A percentile compares a stretch with the other conserved stretches of the same genome.
phyloP scores from a whole-genome alignment of 1,140 invertebrate genomes.

The Pseudomyrmex gracilis region DNA sequence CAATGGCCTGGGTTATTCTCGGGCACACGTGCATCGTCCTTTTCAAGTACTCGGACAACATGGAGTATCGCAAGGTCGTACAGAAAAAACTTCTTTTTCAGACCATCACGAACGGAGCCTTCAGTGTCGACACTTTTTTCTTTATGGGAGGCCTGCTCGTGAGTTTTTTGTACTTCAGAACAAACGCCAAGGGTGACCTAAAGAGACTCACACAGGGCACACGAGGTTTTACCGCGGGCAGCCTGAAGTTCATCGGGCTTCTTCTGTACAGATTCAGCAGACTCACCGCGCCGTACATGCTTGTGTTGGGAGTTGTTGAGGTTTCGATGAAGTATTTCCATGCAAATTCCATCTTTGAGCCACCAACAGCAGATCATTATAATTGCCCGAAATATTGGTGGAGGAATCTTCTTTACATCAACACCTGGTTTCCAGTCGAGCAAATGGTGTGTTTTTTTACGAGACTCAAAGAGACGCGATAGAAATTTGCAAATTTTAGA shows the following conservation, averaged over 20 bases:
- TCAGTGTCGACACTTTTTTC: conserved; percentile 97
- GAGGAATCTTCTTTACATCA: conserved; percentile 94
- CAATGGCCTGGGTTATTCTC: conserved; percentile 97
- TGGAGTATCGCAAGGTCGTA: conserved; percentile 91
- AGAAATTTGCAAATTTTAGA: no score
- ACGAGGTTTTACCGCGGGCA: conserved; percentile 89
- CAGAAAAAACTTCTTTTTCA: conserved; percentile 94
- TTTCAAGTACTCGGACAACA: conserved; percentile 95
- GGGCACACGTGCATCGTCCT: conserved; percentile 95
- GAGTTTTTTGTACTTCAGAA: conserved; percentile 93
- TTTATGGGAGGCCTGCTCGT: conserved; percentile 93
- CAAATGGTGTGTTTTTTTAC: conserved; percentile 89
- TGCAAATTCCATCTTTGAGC: conserved; percentile 92
- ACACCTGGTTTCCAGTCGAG: conserved; percentile 93
- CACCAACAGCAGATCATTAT: conserved; percentile 91
- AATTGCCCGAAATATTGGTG: conserved; percentile 95
- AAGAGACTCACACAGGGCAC: conserved; percentile 90
- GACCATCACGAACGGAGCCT: conserved; percentile 93
- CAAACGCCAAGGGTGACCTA: conserved; percentile 92
- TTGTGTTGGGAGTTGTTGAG: conserved; percentile 92
- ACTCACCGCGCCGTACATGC: conserved; percentile 93
- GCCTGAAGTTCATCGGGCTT: conserved; percentile 92
- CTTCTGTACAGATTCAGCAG: conserved; percentile 91
- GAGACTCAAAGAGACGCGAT: no score
- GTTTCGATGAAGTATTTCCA: conserved; percentile 93